Conservation (phyloP, 2,888 invertebrate species). For the Noctua janthe region DNA sequence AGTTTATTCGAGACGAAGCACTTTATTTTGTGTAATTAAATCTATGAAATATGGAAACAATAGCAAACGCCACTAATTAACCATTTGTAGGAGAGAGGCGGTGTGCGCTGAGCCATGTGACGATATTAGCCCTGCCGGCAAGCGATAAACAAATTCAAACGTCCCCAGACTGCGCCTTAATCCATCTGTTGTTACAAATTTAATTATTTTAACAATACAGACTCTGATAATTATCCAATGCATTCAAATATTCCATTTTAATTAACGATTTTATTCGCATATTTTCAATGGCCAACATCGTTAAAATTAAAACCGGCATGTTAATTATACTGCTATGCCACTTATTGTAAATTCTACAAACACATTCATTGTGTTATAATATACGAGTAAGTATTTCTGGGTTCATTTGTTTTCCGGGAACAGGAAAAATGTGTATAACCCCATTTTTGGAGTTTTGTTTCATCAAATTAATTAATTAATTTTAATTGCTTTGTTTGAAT, state of each 20-base stretch:
- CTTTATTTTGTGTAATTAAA: not conserved
- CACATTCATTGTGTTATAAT: constrained; percentile 17
- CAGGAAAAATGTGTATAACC: constrained; percentile 16
- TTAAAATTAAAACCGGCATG: constrained; percentile 44
- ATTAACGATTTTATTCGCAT: constrained; percentile 54
- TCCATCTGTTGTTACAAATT: constrained; percentile 72
- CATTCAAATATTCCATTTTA: constrained; percentile 57
- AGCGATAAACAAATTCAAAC: constrained; percentile 74
- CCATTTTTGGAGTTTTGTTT: constrained; percentile 14
- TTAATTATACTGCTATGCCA: constrained; percentile 42
- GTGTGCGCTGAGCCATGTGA: constrained; percentile 68
- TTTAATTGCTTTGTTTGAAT: constrained; percentile 2
- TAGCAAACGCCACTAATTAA: constrained; percentile 39
- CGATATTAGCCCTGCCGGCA: constrained; percentile 71
- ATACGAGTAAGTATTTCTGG: constrained; percentile 1
- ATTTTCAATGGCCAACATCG: constrained; percentile 47
- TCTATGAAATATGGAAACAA: constrained; percentile 33
- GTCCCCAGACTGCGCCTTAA: constrained; percentile 64
- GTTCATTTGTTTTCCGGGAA: constrained; percentile 13
- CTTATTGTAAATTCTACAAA: constrained; percentile 44
- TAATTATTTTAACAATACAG: constrained; percentile 69
- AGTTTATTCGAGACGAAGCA: not conserved
- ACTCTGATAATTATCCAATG: constrained; percentile 51
- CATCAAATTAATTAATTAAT: constrained; percentile 7
- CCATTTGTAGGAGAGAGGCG: constrained; percentile 49